phyloP scores from a whole-genome alignment of 2,888 invertebrate species.

The Drepana falcataria region DNA sequence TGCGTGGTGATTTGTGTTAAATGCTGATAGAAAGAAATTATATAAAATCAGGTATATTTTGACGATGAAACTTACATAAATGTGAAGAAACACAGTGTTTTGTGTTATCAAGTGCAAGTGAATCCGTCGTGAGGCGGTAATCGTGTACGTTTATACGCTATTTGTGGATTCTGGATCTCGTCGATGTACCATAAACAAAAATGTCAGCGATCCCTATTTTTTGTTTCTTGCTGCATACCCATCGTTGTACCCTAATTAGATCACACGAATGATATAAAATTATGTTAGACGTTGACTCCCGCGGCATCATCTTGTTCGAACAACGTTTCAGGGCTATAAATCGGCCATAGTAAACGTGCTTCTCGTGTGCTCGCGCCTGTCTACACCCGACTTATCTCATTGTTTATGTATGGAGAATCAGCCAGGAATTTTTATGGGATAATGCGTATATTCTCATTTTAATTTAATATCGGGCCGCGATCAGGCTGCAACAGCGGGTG shows the following conservation, averaged over 20 bases:
- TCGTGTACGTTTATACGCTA: constrained; percentile 76
- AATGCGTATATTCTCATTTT: constrained; percentile 54
- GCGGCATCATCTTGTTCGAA: constrained; percentile 41
- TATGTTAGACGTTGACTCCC: constrained; percentile 66
- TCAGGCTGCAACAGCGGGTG: constrained; percentile 34
- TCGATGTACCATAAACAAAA: constrained; percentile 80
- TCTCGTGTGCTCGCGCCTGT: constrained; percentile 70
- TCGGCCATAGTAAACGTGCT: constrained; percentile 75
- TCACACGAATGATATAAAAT: constrained; percentile 75
- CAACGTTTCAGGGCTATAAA: constrained; percentile 58
- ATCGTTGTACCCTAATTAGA: constrained; percentile 73
- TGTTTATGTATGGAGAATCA: constrained; percentile 78
- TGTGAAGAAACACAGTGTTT: constrained; percentile 71
- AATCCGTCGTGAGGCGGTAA: constrained; percentile 77
- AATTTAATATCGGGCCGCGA: constrained; percentile 53
- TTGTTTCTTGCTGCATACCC: constrained; percentile 76
- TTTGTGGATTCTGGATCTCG: constrained; percentile 77
- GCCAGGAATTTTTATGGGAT: constrained; percentile 72
- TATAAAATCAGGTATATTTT: constrained; percentile 69
- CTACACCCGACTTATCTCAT: constrained; percentile 76
- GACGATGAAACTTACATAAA: constrained; percentile 74
- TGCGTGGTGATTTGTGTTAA: constrained; percentile 79
- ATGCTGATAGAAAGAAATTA: constrained; percentile 77
- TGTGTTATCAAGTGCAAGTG: constrained; percentile 75
- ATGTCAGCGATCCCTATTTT: constrained; percentile 80